phyloP scores from a whole-genome alignment of 2,113 vertebrate genomes.

The Theristicus caerulescens region DNA sequence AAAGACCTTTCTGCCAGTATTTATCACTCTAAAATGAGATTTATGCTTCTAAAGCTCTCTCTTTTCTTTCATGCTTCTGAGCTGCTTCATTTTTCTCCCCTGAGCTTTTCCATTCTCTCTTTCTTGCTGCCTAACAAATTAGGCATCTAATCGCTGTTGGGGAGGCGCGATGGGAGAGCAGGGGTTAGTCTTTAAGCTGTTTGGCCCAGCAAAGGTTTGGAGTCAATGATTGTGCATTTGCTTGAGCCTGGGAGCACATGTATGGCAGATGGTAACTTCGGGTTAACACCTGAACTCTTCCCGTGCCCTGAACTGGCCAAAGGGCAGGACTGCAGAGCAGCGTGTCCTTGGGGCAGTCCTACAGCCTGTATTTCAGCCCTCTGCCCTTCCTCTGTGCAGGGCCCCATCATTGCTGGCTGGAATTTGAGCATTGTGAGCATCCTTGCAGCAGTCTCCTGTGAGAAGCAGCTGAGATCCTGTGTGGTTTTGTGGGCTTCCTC shows the following conservation, averaged over 20 bases:
- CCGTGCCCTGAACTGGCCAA: rapidly evolving
- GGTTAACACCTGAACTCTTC: background rate
- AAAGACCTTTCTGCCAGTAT: slow-evolving; percentile 29
- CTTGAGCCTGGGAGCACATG: background rate
- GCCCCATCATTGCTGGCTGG: background rate
- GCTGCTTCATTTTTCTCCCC: slow-evolving; percentile 46
- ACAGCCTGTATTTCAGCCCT: background rate
- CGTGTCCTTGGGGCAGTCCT: background rate
- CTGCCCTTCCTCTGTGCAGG: background rate
- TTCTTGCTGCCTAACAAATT: slow-evolving; percentile 59
- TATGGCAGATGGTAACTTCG: background rate
- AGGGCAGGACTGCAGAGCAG: background rate
- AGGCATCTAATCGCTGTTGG: slow-evolving; percentile 52
- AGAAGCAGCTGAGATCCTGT: background rate
- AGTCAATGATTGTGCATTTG: background rate
- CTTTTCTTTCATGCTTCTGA: slow-evolving; percentile 45
- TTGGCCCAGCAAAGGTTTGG: background rate
- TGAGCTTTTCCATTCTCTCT: slow-evolving; percentile 43
- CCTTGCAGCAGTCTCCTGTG: background rate
- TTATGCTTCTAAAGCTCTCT: slow-evolving; percentile 39
- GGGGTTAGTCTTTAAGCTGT: background rate
- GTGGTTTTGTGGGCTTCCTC: background rate
- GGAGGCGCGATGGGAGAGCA: background rate
- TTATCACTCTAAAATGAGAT: slow-evolving; percentile 40
- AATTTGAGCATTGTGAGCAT: background rate